Base-by-base conservation (phyloP, 2,888 invertebrate genomes). In the Nycteola revayana region DNA sequence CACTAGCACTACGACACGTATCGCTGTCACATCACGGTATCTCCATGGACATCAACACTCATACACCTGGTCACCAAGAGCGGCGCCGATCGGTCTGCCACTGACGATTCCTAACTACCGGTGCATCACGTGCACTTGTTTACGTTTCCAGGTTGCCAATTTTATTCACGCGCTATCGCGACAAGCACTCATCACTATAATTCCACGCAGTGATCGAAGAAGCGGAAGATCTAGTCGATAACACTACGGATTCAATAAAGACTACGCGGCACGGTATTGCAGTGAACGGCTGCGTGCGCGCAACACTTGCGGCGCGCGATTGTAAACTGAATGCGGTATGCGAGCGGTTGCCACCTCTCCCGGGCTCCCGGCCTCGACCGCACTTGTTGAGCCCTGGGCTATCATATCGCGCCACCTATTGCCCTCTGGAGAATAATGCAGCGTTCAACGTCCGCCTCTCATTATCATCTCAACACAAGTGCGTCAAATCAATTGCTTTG, bases 11-110 rank as follows among this genome's bases (percentile, higher is more conserved):
- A 66, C 60, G 58, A 70, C 73, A 78, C 69, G 75, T 74, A 77
- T 79, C 74, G 77, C 74, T 84, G 85, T 86, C 87, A 87, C 87
- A 87, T 87, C 86, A 86, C 86, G 78, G 80, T 83, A 86, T 81
- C 82, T 84, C 77, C 73, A 67, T 66, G 64, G 66, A 65, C 78
- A 78, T 75, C 51, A 67, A 55, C 63, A 71, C 71, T 66, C 71
- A 74, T 69, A 61, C 60, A 59, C 45, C 52, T 56, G 61, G 55
- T 60, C 64, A 63, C 66, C 60, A 55, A 65, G 58, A 66, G 55
- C 60, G 78, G 75, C 78, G 79, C 81, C 82, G 69, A 65, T 65
- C 66, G 50, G 81, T 84, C 84, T 86, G 65, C 69, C 63, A 68
- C 68, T 65, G 62, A 60, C 65, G 63, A 61, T 66, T 61, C 59